phyloP scores from a whole-genome alignment of 2,797 vertebrate species.

The Pangasius larnaudii region DNA sequence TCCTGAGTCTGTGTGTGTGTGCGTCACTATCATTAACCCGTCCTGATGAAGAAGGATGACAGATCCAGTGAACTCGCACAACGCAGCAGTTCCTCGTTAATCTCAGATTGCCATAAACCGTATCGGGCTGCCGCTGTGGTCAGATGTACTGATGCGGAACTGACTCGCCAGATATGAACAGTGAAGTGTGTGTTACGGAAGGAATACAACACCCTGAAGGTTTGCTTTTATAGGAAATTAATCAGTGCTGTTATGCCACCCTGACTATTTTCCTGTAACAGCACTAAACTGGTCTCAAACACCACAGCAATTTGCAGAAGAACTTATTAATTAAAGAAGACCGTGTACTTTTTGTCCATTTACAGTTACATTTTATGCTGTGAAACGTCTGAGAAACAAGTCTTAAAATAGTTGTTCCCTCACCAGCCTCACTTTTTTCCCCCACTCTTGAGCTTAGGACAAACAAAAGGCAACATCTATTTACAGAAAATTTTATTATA shows the following conservation, averaged over 20 bases:
- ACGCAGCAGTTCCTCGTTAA: slow-evolving; percentile 1
- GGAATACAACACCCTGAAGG: not conserved
- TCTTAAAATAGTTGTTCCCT: too few relatives aligned
- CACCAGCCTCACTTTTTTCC: too few relatives aligned
- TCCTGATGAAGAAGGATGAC: slow-evolving; percentile 49
- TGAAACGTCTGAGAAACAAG: not conserved
- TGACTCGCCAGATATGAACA: not conserved
- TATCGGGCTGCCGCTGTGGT: not conserved
- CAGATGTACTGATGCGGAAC: not conserved
- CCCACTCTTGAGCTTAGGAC: not conserved
- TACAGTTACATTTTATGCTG: not conserved
- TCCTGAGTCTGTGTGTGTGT: slow-evolving; percentile 22
- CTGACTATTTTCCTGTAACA: not conserved
- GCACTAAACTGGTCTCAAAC: not conserved
- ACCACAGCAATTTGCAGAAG: not conserved
- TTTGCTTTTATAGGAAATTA: not conserved
- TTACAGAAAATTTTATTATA: not conserved
- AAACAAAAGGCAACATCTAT: not conserved
- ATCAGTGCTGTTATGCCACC: not conserved
- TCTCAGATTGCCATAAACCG: slow-evolving; percentile 1
- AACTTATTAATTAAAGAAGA: not conserved
- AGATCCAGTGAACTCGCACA: slow-evolving; percentile 29
- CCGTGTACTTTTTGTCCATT: not conserved
- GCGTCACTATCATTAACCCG: slow-evolving; percentile 37
- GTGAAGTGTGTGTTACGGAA: not conserved